Conservation (phyloP, 2,113 vertebrate genomes). For the Chascanopsetta lugubris region DNA sequence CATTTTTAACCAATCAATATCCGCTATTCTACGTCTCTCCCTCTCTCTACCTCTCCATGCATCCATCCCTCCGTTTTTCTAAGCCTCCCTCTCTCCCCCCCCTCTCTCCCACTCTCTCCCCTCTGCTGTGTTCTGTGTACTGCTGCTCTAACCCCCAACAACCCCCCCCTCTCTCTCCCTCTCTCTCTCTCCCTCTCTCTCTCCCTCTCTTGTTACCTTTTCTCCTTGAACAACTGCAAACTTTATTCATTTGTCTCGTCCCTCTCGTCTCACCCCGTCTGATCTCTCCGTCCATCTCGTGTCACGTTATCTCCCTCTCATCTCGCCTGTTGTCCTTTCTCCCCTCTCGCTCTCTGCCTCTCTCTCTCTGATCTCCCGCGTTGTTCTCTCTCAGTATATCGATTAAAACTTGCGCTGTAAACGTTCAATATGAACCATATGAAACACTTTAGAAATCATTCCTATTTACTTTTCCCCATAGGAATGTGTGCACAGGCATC, state of each 20-base stretch:
- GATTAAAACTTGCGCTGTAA: background rate
- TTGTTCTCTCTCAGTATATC: constrained; percentile 16
- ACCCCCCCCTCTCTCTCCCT: background rate
- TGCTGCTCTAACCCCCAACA: too few species aligned
- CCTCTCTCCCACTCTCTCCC: background rate
- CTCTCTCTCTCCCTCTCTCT: background rate
- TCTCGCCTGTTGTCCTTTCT: constrained; percentile 8
- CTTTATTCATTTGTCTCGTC: constrained; percentile 22
- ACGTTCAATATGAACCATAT: constrained; percentile 16
- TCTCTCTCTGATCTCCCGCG: background rate
- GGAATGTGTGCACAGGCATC: constrained; percentile 7
- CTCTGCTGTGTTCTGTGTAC: background rate
- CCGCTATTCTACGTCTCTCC: constrained; percentile 45
- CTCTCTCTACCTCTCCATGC: constrained; percentile 1
- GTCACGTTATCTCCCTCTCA: constrained; percentile 1
- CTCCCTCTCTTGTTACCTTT: background rate
- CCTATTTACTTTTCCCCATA: constrained; percentile 39
- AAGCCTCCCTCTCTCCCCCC: constrained; percentile 2
- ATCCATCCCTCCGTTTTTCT: constrained; percentile 2
- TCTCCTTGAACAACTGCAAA: constrained; percentile 10
- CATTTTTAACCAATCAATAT: constrained; percentile 71
- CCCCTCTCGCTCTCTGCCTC: background rate
- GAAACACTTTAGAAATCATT: constrained; percentile 28
- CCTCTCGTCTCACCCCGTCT: constrained; percentile 21
- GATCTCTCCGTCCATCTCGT: constrained; percentile 6